phyloP scores from a whole-genome alignment of 2,888 invertebrate species.

The Mycalesis mineus region DNA sequence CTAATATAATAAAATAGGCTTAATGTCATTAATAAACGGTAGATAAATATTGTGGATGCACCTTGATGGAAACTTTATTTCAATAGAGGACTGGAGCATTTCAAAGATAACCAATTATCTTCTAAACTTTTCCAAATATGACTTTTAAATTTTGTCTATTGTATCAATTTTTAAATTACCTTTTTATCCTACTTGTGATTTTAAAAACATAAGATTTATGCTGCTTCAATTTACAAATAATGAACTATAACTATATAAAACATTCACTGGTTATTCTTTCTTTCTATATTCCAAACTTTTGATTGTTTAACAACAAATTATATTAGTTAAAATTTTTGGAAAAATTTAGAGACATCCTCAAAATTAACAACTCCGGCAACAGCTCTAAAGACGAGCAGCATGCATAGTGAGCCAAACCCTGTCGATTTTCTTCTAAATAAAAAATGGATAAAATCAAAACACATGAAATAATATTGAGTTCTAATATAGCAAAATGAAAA shows the following conservation, averaged over 20 bases:
- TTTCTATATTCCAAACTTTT: too few species aligned
- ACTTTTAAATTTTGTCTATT: too few species aligned
- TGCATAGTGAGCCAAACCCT: slow-evolving; percentile 29
- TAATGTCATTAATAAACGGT: too few species aligned
- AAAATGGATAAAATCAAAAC: slow-evolving; percentile 17
- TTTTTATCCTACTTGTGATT: too few species aligned
- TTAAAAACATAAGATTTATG: too few species aligned
- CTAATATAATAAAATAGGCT: too few species aligned
- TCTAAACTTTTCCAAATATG: slow-evolving; percentile 17
- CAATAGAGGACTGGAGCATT: background rate
- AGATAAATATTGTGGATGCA: background rate
- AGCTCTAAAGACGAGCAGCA: slow-evolving; percentile 43
- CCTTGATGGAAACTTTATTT: background rate
- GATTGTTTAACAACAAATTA: background rate
- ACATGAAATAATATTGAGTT: background rate
- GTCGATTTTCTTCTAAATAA: slow-evolving; percentile 22
- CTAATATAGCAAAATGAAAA: background rate
- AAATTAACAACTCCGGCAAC: slow-evolving; percentile 26
- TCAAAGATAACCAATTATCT: slow-evolving; percentile 21
- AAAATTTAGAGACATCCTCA: slow-evolving; percentile 34
- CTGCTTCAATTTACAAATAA: too few species aligned
- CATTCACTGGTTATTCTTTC: too few species aligned
- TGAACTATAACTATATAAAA: too few species aligned
- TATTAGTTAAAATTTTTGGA: slow-evolving; percentile 23
- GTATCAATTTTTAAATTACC: too few species aligned